phyloP scores from a whole-genome alignment of 2,888 invertebrate genomes.

The Plemyria rubiginata region DNA sequence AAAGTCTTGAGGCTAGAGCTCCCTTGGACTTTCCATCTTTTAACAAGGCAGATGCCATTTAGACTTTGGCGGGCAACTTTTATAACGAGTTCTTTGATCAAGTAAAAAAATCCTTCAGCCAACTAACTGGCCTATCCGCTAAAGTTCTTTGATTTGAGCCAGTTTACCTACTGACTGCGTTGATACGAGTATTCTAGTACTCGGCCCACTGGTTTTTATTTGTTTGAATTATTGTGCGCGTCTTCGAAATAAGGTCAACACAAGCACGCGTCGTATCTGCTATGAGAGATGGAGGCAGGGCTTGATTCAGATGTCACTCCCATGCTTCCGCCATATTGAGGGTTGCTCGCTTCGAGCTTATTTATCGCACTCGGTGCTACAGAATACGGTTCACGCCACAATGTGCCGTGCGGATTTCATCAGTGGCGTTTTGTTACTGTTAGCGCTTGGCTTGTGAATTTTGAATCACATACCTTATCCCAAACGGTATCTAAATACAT shows the following conservation, averaged over 20 bases:
- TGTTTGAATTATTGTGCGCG: slow-evolving; percentile 9
- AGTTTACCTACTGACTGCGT: neutral
- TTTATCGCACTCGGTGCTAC: slow-evolving; percentile 39
- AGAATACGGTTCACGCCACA: slow-evolving; percentile 30
- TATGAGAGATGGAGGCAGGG: slow-evolving; percentile 39
- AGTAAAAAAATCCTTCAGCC: neutral
- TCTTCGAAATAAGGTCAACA: slow-evolving; percentile 34
- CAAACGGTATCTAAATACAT: too few relatives aligned
- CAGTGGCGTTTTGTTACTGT: slow-evolving; percentile 15
- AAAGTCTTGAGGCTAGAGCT: neutral
- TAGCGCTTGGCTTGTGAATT: slow-evolving; percentile 15
- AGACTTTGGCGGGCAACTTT: neutral
- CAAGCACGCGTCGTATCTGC: slow-evolving; percentile 39
- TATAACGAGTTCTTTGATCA: neutral
- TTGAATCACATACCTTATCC: neutral
- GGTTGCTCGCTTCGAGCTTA: slow-evolving; percentile 43
- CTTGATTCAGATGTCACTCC: slow-evolving; percentile 62
- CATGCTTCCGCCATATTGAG: slow-evolving; percentile 53
- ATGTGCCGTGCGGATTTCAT: slow-evolving; percentile 20
- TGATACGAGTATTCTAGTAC: neutral
- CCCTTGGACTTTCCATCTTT: neutral
- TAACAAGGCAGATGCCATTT: neutral
- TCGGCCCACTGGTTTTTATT: slow-evolving; percentile 11
- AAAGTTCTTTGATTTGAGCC: neutral
- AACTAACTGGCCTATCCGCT: neutral